These are phyloP conservation scores for Elaphurus davidianus DNA, from an alignment of 2,113 vertebrate genomes.

Conservation along the genomic window DNA sequence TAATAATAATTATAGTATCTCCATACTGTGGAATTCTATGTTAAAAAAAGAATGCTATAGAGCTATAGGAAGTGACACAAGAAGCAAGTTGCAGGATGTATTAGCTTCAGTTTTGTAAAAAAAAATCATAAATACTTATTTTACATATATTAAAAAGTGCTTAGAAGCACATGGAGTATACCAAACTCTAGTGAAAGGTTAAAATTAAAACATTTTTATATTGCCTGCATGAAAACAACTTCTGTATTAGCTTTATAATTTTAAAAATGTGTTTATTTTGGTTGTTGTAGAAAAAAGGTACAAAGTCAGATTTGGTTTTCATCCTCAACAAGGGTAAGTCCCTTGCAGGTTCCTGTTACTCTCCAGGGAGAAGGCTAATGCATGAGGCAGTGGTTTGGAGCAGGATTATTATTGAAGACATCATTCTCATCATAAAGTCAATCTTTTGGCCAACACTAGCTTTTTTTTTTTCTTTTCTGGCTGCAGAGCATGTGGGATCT, in stretches of 20 bases:
- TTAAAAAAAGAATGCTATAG: background rate
- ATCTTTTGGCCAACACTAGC: background rate
- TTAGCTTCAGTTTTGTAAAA: background rate
- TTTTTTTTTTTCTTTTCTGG: background rate
- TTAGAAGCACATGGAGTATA: background rate
- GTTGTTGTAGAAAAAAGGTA: background rate
- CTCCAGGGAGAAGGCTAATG: constrained; percentile 9
- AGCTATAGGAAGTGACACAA: background rate
- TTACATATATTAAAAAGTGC: background rate
- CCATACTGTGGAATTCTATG: background rate
- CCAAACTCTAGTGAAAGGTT: background rate
- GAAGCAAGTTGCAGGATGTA: background rate
- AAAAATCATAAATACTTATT: background rate
- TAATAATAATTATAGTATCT: no score
- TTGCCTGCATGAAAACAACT: background rate
- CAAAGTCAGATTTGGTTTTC: background rate
- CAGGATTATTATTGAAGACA: background rate
- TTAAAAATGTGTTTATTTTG: background rate
- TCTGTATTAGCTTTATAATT: background rate
- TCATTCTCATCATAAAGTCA: background rate
- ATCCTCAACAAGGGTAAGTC: background rate
- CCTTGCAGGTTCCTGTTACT: background rate
- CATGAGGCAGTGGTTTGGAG: background rate
- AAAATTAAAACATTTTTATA: background rate
- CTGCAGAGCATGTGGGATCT: background rate